phyloP scores from a whole-genome alignment of 1,140 invertebrate species.

The Diploscapter pachys region DNA sequence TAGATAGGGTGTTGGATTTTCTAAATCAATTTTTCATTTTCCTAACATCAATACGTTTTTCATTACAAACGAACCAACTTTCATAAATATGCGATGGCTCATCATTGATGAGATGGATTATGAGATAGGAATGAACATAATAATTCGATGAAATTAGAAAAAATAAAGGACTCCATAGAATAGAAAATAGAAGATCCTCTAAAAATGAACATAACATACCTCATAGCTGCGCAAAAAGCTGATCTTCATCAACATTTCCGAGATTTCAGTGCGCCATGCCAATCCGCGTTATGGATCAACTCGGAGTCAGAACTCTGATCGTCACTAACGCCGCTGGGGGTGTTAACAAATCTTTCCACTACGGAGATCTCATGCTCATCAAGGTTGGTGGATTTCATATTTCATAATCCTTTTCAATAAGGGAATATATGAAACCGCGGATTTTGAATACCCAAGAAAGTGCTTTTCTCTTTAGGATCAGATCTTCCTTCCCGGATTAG shows the following conservation, averaged over 20 bases:
- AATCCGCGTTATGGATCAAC: constrained; percentile 51
- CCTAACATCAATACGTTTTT: not conserved
- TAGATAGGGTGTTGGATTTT: not conserved
- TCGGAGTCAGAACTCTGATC: constrained; percentile 51
- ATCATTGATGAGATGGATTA: not conserved
- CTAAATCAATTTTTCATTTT: not conserved
- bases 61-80: not conserved
- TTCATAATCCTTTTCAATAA: not conserved
- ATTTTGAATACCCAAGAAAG: no score
- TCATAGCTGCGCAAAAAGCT: not conserved
- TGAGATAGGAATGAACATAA: no score
- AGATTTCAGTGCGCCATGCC: constrained; percentile 52
- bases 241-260: not conserved
- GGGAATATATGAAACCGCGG: no score
- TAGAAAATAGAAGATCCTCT: no score
- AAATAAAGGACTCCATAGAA: no score
- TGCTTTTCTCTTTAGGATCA: constrained; percentile 43
- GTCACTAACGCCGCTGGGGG: constrained; percentile 59
- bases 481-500: constrained; percentile 59
- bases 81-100: not conserved
- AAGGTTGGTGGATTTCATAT: constrained; percentile 31
- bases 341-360: constrained; percentile 50
- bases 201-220: no score
- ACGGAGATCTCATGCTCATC: constrained; percentile 60
- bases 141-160: no score